phyloP scores from a whole-genome alignment of 2,888 invertebrate species.

The Drosophila antonietae region DNA sequence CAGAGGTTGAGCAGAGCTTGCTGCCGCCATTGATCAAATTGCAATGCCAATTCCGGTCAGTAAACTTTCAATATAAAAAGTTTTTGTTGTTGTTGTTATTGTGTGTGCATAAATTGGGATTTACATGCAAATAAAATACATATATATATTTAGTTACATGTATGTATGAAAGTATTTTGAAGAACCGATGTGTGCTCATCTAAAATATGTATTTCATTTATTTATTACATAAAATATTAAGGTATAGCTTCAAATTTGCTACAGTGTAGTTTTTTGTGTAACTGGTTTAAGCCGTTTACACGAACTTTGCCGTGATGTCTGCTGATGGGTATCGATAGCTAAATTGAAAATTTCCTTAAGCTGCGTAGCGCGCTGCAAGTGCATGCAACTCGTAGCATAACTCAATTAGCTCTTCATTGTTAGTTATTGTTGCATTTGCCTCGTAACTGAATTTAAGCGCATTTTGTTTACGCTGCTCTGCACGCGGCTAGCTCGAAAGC shows the following conservation, averaged over 20 bases:
- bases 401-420: constrained; percentile 66
- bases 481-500: constrained; percentile 55
- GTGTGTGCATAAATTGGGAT: constrained; percentile 9
- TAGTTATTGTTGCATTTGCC: constrained; percentile 37
- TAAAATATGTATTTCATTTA: not conserved
- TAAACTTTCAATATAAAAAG: constrained; percentile 69
- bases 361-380: constrained; percentile 32
- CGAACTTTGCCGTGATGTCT: constrained; percentile 30
- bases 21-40: constrained; percentile 69
- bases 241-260: not conserved
- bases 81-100: constrained; percentile 18
- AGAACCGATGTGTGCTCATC: not conserved
- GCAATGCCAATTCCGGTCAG: constrained; percentile 78
- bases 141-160: not conserved
- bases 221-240: not conserved
- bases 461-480: constrained; percentile 69
- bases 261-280: not conserved
- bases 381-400: constrained; percentile 61
- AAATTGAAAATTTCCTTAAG: constrained; percentile 46
- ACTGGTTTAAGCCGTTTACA: constrained; percentile 34
- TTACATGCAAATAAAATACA: not conserved
- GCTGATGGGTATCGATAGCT: constrained; percentile 23
- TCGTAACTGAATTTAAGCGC: constrained; percentile 53
- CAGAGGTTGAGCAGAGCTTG: constrained; percentile 7
- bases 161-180: not conserved